Base-by-base conservation (phyloP, 2,888 invertebrate genomes). In the Ectemnius continuus region DNA sequence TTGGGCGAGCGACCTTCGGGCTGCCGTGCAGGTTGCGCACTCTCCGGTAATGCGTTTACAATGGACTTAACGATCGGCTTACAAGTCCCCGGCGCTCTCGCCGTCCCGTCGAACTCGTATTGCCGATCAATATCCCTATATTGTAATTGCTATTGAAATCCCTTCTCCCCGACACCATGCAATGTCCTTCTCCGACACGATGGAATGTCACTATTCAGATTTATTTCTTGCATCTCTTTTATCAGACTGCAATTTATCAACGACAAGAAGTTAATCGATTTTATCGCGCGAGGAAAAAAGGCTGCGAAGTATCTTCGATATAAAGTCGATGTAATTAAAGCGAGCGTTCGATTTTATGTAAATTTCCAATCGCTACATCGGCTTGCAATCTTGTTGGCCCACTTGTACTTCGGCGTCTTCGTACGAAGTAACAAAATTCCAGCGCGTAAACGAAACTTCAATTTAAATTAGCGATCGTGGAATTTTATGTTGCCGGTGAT, bases 281-380 rank as follows among this genome's bases (percentile, higher is more conserved):
- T 52, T 16, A 11, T 11, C 36, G 16, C 6, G 6, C n/a, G 0
- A 5, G 1, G 0, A 14, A 11, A 75, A 68, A 72, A 63, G 16
- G 16, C 52, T 60, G 63, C 11, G 52, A 46, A 74, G 64, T 70
- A 52, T 67, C 58, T 65, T 70, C 61, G 52, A 8, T 69, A 67
- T 58, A 70, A 67, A 61, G 60, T 76, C 65, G 70, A 73, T 71
- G 80, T 85, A 85, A 86, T 85, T 85, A 79, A 84, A 83, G 84
- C 81, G 64, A 67, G 66, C 76, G 79, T 67, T 67, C 80, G 78
- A 79, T 84, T 85, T 85, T 83, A 83, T 8, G 82, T 86, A 83
- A 85, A 84, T 80, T 69, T 71, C 64, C 68, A 71, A 72, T 70
- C 65, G 48, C 48, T 20, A 59, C 18, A 6, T 28, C 48, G 26